A percentile compares a stretch with the other conserved stretches of the same genome.
phyloP scores from a whole-genome alignment of 1,140 invertebrate genomes.

The Stenopsyche tienmushanensis region DNA sequence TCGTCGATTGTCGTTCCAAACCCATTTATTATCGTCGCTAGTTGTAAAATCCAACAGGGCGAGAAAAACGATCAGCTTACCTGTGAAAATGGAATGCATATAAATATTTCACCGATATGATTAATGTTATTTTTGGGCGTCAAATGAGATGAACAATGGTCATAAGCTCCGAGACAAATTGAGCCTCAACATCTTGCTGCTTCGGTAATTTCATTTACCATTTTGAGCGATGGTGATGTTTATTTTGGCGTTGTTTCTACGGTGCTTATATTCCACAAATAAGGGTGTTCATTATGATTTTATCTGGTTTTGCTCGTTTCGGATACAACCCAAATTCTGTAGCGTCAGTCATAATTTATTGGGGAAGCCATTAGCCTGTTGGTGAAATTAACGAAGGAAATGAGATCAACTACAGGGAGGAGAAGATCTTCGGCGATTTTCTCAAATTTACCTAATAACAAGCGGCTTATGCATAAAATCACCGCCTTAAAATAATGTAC shows the following conservation, averaged over 20 bases:
- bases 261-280: neutral
- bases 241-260: neutral
- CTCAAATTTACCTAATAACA: neutral
- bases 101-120: neutral
- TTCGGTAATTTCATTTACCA: too few species aligned
- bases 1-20: constrained; percentile 35
- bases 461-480: neutral
- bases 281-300: constrained; percentile 20
- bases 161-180: neutral
- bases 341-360: constrained; percentile 36
- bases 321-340: constrained; percentile 19
- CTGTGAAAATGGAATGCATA: neutral
- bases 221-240: constrained; percentile 9
- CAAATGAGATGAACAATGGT: neutral
- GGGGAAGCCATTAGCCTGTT: constrained; percentile 33
- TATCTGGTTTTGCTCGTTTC: neutral
- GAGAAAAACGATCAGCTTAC: neutral
- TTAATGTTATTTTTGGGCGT: neutral
- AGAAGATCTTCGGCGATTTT: neutral
- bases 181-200: neutral
- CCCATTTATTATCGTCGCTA: constrained; percentile 35
- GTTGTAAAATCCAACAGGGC: neutral
- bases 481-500: too few species aligned
- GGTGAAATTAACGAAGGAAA: constrained; percentile 32
- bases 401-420: constrained; percentile 1